Conservation (phyloP, 92 coral and sea anemone genomes). For the Heteractis magnifica region DNA sequence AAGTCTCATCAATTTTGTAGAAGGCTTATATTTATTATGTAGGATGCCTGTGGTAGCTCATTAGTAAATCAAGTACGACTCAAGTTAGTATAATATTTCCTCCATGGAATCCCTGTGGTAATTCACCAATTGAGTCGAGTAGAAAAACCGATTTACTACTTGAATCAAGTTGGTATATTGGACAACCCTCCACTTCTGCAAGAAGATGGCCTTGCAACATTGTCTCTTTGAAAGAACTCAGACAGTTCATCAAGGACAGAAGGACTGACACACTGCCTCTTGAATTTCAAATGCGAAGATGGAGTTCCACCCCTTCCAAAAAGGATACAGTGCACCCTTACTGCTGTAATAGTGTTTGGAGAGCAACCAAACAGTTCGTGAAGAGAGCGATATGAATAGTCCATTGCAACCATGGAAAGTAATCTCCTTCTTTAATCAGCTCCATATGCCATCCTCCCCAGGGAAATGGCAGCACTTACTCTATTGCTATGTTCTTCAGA, state of each 20-base stretch:
- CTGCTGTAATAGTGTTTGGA: slow-evolving; percentile 50
- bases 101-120: too few species aligned
- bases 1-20: too few species aligned
- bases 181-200: slow-evolving; percentile 31
- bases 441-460: background rate
- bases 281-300: slow-evolving; percentile 23
- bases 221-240: slow-evolving; percentile 38
- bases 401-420: slow-evolving; percentile 43
- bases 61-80: too few species aligned
- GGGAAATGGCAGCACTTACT: too few species aligned
- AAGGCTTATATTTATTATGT: too few species aligned
- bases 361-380: slow-evolving; percentile 29
- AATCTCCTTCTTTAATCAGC: slow-evolving; percentile 37
- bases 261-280: slow-evolving; percentile 38
- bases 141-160: too few species aligned
- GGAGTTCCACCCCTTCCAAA: slow-evolving; percentile 63
- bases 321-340: slow-evolving; percentile 37
- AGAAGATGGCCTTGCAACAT: slow-evolving; percentile 44
- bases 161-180: too few species aligned
- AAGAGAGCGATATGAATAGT: slow-evolving; percentile 32
- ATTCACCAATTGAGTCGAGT: too few species aligned
- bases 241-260: slow-evolving; percentile 24
- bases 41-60: too few species aligned
- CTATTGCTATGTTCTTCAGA: too few species aligned
- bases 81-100: too few species aligned